Conservation (phyloP, 2,888 invertebrate genomes). For the Lapara coniferarum region DNA sequence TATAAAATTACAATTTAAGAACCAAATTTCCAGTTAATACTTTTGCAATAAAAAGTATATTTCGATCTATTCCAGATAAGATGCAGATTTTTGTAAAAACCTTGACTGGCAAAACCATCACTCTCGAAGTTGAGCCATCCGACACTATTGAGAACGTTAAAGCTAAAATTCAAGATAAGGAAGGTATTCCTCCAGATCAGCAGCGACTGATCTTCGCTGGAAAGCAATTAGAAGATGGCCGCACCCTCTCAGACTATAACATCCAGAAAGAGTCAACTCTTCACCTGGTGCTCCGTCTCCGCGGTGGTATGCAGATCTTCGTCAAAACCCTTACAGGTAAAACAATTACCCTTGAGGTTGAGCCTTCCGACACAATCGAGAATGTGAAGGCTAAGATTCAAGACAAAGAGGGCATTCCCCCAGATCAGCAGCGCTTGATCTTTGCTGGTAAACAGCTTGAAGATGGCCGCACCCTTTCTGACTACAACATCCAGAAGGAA, state of each 20-base stretch:
- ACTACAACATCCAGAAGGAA: slow-evolving; percentile 50
- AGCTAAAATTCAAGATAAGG: no score
- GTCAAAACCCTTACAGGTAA: slow-evolving; percentile 95
- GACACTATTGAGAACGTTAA: no score
- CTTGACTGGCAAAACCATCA: slow-evolving; percentile 66
- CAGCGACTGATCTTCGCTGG: no score
- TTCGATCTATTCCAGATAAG: slow-evolving; percentile 60
- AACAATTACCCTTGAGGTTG: slow-evolving; percentile 93
- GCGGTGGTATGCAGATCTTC: slow-evolving; percentile 59
- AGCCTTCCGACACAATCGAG: slow-evolving; percentile 93
- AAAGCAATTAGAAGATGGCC: no score
- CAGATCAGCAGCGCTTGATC: slow-evolving; percentile 85
- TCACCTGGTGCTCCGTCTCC: no score
- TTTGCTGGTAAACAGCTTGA: slow-evolving; percentile 51
- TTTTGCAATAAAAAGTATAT: slow-evolving; percentile 39
- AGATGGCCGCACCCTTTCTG: slow-evolving; percentile 47
- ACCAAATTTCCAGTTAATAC: slow-evolving; percentile 52
- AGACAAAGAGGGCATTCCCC: slow-evolving; percentile 91
- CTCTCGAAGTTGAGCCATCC: no score
- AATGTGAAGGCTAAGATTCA: slow-evolving; percentile 94
- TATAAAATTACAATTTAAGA: slow-evolving; percentile 8
- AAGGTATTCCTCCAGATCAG: no score
- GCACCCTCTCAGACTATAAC: no score
- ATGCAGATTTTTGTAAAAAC: slow-evolving; percentile 87
- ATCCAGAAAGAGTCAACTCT: no score